Evolutionary conservation across 2,888 invertebrate species (phyloP).

Genomic region (Nebria brevicollis): DNA sequence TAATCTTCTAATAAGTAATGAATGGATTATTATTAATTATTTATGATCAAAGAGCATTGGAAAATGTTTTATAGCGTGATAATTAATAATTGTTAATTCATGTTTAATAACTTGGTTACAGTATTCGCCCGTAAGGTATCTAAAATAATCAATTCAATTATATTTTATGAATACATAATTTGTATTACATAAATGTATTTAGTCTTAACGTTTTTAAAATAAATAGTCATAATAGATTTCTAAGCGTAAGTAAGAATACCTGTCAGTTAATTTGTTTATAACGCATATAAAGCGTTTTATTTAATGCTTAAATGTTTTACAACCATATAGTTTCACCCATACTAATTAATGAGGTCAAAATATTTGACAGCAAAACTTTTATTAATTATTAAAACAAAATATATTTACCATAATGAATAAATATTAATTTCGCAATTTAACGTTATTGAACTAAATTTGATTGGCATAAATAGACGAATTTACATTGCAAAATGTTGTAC

Average conservation of each 20-base stretch:
- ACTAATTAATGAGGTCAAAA: neutral
- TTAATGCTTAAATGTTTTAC: neutral
- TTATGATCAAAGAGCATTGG: neutral
- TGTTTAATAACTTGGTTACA: neutral
- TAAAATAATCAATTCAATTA: neutral
- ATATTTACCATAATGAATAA: neutral
- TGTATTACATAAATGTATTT: neutral
- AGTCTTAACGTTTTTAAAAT: no score
- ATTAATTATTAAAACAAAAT: neutral
- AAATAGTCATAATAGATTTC: no score
- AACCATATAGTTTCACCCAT: neutral
- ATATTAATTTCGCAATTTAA: neutral
- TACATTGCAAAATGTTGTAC: conserved; percentile 1
- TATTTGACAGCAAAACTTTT: neutral
- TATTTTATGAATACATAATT: neutral
- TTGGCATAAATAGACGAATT: neutral
- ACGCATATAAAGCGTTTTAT: neutral
- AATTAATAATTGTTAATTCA: neutral
- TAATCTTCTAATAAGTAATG: no score
- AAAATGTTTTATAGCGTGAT: neutral
- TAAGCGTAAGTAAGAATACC: neutral
- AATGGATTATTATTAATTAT: no score
- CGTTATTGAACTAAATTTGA: neutral
- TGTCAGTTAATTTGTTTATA: neutral
- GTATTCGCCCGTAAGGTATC: neutral